Conservation (phyloP, 2,797 vertebrate species). For the Eidolon dupreanum region DNA sequence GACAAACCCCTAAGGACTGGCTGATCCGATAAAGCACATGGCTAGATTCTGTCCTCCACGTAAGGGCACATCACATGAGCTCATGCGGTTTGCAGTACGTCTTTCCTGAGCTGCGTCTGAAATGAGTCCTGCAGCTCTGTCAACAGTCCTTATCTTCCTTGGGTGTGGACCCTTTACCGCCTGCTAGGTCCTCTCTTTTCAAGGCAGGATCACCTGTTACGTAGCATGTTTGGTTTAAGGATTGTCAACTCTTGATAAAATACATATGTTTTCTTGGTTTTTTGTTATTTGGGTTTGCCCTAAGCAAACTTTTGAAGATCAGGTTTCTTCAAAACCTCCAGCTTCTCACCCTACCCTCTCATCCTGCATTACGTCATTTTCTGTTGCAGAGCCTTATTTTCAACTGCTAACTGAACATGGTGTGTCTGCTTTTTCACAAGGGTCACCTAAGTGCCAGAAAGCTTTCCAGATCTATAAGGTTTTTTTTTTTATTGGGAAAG, state of each 20-base stretch:
- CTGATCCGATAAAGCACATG: background rate
- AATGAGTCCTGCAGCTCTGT: background rate
- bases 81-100: rapidly evolving
- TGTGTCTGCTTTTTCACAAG: background rate
- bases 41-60: background rate
- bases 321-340: background rate
- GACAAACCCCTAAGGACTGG: background rate
- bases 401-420: background rate
- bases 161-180: rapidly evolving
- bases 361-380: background rate
- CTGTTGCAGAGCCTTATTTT: background rate
- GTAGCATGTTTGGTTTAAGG: background rate
- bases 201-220: background rate
- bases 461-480: background rate
- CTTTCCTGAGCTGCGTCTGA: background rate
- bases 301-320: background rate
- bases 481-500: background rate
- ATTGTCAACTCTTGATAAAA: background rate
- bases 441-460: background rate
- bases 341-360: background rate
- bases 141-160: background rate
- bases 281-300: background rate
- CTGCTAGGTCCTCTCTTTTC: background rate
- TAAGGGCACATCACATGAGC: rapidly evolving
- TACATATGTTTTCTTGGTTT: background rate